Percentiles rank a stretch among this genome's conserved stretches.
Conservation (phyloP, 2,888 invertebrate species). For the Hoplodrina blanda region DNA sequence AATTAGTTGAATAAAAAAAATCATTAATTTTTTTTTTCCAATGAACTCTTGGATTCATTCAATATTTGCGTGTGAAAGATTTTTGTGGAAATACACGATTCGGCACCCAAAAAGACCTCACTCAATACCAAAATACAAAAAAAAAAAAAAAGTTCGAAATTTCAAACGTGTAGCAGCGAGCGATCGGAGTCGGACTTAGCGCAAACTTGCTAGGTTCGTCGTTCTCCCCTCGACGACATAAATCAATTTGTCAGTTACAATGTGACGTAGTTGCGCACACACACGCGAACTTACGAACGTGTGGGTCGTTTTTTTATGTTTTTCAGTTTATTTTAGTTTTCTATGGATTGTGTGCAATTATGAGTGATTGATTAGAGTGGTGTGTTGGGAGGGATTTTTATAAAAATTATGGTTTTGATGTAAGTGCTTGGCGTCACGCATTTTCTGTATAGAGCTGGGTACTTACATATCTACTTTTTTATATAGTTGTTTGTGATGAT, state of each 20-base stretch:
- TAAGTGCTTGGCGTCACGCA: constrained; percentile 36
- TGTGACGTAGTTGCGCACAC: constrained; percentile 73
- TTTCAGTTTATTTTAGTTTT: constrained; percentile 63
- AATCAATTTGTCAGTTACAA: constrained; percentile 88
- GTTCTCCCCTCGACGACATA: constrained; percentile 78
- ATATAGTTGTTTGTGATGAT: background rate
- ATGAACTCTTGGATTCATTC: background rate
- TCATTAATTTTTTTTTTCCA: background rate
- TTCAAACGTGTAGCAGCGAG: constrained; percentile 66
- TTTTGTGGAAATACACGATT: background rate
- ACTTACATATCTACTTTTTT: too few relatives aligned
- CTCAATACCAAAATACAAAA: constrained; percentile 22
- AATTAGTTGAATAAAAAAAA: background rate
- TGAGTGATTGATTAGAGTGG: constrained; percentile 58
- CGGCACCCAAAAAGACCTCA: background rate
- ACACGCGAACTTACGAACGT: constrained; percentile 66
- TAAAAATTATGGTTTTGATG: constrained; percentile 23
- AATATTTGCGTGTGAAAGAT: background rate
- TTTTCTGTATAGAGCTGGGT: background rate
- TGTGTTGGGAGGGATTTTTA: constrained; percentile 38
- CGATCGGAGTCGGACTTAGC: constrained; percentile 71
- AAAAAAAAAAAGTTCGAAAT: constrained; percentile 55
- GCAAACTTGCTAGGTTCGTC: constrained; percentile 73
- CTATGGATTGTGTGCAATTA: constrained; percentile 64
- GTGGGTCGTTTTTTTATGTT: constrained; percentile 54